Percentiles rank a stretch among this genome's conserved stretches.
Conservation (phyloP, 1,140 invertebrate genomes). For the Oedothorax gibbosus region DNA sequence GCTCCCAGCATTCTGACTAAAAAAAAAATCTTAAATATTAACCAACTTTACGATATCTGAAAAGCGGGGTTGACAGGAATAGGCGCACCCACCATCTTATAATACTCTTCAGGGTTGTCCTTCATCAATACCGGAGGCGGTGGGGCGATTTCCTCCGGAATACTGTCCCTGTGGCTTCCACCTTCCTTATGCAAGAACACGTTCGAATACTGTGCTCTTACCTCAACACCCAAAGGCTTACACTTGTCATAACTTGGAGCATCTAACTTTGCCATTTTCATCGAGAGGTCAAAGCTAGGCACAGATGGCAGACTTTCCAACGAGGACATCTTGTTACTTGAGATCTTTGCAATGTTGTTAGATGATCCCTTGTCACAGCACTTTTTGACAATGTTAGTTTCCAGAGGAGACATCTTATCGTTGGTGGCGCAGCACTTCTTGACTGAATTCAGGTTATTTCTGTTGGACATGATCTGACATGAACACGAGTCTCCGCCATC, state of each 20-base stretch:
- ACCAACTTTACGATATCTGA: slow-evolving; percentile 7
- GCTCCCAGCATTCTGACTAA: no score
- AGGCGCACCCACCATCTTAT: slow-evolving; percentile 48
- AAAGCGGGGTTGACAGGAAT: slow-evolving; percentile 18
- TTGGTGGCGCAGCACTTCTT: slow-evolving; percentile 48
- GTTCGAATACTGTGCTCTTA: slow-evolving; percentile 39
- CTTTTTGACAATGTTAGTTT: not conserved
- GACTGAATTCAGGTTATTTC: slow-evolving; percentile 35
- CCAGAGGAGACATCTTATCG: slow-evolving; percentile 1
- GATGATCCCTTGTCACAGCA: not conserved
- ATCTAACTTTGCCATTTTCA: not conserved
- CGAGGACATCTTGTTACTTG: not conserved
- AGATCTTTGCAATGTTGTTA: not conserved
- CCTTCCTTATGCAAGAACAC: slow-evolving; percentile 5
- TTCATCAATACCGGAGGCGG: slow-evolving; percentile 36
- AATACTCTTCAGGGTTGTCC: slow-evolving; percentile 45
- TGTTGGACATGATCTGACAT: slow-evolving; percentile 27
- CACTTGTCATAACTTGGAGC: not conserved
- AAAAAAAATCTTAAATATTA: no score
- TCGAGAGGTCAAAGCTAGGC: slow-evolving; percentile 22
- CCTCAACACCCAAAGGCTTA: not conserved
- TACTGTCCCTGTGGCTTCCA: not conserved
- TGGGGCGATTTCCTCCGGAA: slow-evolving; percentile 52
- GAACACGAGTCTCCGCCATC: slow-evolving; percentile 37
- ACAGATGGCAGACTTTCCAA: slow-evolving; percentile 32